These are phyloP conservation scores for Zoanthus sociatus DNA, from an alignment of 92 coral and sea anemone genomes.

Conservation along the genomic window DNA sequence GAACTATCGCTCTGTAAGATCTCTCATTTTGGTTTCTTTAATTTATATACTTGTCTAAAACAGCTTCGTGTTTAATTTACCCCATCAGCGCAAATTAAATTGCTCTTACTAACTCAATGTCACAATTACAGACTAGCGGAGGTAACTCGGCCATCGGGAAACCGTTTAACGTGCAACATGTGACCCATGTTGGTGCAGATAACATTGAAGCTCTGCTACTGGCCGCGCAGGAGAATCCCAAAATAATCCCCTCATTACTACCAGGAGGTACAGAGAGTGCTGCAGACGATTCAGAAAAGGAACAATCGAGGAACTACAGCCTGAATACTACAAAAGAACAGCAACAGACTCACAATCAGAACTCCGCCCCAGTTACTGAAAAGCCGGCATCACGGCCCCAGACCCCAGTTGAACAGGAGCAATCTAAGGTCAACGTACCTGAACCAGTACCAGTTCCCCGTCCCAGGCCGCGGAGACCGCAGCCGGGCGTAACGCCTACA, in stretches of 20 bases:
- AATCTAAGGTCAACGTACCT: not conserved
- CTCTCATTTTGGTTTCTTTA: too few relatives aligned
- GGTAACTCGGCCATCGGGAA: conserved; percentile 73
- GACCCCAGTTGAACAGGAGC: not conserved
- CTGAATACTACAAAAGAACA: not conserved
- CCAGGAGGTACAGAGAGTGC: not conserved
- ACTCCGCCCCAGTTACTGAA: not conserved
- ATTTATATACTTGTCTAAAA: too few relatives aligned
- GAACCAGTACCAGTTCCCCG: conserved; percentile 35
- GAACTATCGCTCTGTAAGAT: too few relatives aligned
- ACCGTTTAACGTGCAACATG: conserved; percentile 94
- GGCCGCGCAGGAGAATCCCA: conserved; percentile 91
- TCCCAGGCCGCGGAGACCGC: conserved; percentile 18
- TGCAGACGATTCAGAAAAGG: not conserved
- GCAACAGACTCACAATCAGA: not conserved
- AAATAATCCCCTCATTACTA: conserved; percentile 81
- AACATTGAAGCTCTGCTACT: conserved; percentile 89
- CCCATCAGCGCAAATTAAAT: too few relatives aligned
- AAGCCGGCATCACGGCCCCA: conserved; percentile 14
- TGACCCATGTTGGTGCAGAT: conserved; percentile 93
- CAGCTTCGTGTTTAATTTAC: too few relatives aligned
- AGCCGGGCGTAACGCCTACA: not conserved
- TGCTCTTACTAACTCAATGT: not conserved
- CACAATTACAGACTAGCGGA: conserved; percentile 18
- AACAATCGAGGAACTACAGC: not conserved